Conservation (phyloP, 2,888 invertebrate species). For the Cactoblastis cactorum region DNA sequence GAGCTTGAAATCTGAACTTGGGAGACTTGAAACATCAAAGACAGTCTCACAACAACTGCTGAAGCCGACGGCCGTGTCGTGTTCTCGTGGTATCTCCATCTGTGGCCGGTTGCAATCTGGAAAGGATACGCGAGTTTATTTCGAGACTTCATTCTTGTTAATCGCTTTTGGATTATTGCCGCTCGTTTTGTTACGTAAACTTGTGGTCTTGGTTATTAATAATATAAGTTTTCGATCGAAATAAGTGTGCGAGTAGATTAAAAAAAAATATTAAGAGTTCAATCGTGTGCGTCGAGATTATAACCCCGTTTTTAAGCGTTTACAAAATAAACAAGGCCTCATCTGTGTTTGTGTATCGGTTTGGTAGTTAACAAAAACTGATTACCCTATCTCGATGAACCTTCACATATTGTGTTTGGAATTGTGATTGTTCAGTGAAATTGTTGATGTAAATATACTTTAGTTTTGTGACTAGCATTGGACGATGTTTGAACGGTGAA, state of each 20-base stretch:
- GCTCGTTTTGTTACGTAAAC: constrained; percentile 56
- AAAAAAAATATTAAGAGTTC: no score
- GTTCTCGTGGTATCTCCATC: constrained; percentile 22
- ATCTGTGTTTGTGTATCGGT: constrained; percentile 33
- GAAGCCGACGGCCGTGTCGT: constrained; percentile 44
- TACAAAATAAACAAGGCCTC: constrained; percentile 37
- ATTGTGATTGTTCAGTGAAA: constrained; percentile 14
- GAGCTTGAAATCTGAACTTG: constrained; percentile 28
- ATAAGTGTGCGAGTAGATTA: no score
- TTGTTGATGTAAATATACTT: not conserved
- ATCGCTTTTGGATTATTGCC: constrained; percentile 49
- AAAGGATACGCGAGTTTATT: constrained; percentile 63
- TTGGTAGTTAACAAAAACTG: constrained; percentile 29
- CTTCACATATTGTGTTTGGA: constrained; percentile 25
- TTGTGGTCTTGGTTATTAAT: constrained; percentile 7
- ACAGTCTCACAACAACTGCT: constrained; percentile 51
- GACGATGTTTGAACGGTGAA: constrained; percentile 25
- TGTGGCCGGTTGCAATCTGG: constrained; percentile 36
- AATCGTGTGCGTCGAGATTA: no score
- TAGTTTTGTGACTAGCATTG: constrained; percentile 15
- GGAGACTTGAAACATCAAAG: constrained; percentile 32
- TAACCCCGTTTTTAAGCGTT: constrained; percentile 41
- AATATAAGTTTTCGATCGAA: not conserved
- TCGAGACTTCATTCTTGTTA: constrained; percentile 53
- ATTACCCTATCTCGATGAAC: constrained; percentile 21